phyloP scores from a whole-genome alignment of 2,797 vertebrate species.

The Gadopsis bispinosus region DNA sequence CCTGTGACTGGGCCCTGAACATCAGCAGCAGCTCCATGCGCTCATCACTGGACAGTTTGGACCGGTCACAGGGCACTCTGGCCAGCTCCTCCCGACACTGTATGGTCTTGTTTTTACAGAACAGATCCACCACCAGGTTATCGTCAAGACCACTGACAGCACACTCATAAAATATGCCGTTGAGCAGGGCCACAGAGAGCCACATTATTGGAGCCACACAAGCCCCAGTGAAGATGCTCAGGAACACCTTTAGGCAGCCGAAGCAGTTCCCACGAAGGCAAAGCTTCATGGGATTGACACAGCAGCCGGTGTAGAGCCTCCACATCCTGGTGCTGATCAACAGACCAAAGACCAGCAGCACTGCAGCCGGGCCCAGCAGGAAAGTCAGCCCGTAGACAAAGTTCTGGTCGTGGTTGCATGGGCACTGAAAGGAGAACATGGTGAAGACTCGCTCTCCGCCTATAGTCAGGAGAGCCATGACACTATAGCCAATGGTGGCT shows the following conservation, averaged over 20 bases:
- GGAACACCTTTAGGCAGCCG: conserved; percentile 80
- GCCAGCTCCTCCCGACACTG: conserved; percentile 86
- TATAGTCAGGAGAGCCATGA: conserved; percentile 92
- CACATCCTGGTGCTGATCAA: conserved; percentile 89
- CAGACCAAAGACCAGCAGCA: conserved; percentile 88
- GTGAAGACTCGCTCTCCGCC: conserved; percentile 92
- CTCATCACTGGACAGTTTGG: conserved; percentile 81
- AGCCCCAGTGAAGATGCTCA: conserved; percentile 85
- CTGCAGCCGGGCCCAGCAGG: conserved; percentile 90
- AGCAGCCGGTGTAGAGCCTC: conserved; percentile 94
- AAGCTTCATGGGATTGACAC: conserved; percentile 88
- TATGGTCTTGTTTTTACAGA: conserved; percentile 88
- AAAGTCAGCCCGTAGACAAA: conserved; percentile 89
- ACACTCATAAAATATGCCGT: conserved; percentile 93
- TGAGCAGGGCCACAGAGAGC: conserved; percentile 93
- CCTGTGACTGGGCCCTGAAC: conserved; percentile 94
- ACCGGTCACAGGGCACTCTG: conserved; percentile 87
- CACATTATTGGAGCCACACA: conserved; percentile 93
- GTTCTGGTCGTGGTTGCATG: conserved; percentile 90
- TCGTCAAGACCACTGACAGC: conserved; percentile 90
- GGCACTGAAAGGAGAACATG: conserved; percentile 93
- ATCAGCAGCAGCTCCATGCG: conserved; percentile 88
- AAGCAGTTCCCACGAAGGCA: conserved; percentile 84
- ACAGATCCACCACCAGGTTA: conserved; percentile 78
- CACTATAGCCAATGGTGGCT: conserved; percentile 92